These are phyloP conservation scores for Schizopygopsis malacanthus DNA, from an alignment of 2,797 vertebrate species.

Conservation along the genomic window DNA sequence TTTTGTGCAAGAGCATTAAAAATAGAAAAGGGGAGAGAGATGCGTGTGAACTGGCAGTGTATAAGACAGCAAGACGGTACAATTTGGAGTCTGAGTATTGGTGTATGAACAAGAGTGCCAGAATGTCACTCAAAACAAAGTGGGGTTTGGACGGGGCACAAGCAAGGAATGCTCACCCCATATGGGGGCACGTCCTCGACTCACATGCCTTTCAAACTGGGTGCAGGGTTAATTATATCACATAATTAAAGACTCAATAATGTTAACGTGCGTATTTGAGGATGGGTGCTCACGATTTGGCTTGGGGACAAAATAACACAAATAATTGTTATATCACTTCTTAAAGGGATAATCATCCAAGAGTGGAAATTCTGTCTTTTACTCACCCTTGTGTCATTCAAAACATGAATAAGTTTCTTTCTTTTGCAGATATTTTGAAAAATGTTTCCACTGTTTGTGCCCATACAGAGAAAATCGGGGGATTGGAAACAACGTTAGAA, in stretches of 20 bases:
- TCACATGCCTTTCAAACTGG: slow-evolving; percentile 58
- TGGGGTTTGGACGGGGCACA: slow-evolving; percentile 79
- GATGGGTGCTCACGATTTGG: slow-evolving; percentile 26
- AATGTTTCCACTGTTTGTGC: background rate
- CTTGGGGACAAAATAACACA: slow-evolving; percentile 17
- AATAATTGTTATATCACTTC: slow-evolving; percentile 25
- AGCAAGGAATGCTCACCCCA: slow-evolving; percentile 70
- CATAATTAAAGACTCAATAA: slow-evolving; percentile 60
- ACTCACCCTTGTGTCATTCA: background rate
- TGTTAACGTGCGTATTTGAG: slow-evolving; percentile 35
- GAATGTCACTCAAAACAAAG: slow-evolving; percentile 85
- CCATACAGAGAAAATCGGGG: background rate
- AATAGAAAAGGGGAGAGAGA: slow-evolving; percentile 65
- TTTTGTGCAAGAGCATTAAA: background rate
- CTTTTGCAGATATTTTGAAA: background rate
- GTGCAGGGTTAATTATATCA: slow-evolving; percentile 64
- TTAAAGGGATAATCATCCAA: background rate
- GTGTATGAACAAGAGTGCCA: slow-evolving; percentile 75
- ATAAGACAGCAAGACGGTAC: slow-evolving; percentile 61
- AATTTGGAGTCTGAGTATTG: slow-evolving; percentile 79
- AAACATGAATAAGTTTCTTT: background rate
- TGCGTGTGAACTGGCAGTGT: slow-evolving; percentile 51
- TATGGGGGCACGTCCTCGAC: slow-evolving; percentile 61
- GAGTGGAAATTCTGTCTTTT: background rate
- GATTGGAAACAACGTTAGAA: background rate